Percentiles rank a stretch among this genome's conserved stretches.
These are phyloP conservation scores for Montipora foliosa DNA, from an alignment of 64 coral and sea anemone species.

Conservation along the genomic window DNA sequence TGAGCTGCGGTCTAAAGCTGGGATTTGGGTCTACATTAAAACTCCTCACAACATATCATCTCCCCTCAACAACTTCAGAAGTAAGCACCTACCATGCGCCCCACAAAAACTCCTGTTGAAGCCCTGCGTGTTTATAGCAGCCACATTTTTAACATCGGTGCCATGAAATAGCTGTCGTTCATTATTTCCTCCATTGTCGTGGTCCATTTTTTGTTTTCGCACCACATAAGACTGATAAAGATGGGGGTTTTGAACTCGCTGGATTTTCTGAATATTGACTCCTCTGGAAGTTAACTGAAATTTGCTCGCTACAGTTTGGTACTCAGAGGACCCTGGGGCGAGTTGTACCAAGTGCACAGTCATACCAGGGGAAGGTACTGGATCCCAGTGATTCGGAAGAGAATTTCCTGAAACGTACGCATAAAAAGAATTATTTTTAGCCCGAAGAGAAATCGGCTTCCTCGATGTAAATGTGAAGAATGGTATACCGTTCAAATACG, in stretches of 20 bases:
- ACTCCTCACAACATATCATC: too few species aligned
- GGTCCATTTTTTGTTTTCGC: conserved; percentile 49
- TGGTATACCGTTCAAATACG: too few species aligned
- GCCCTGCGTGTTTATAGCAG: conserved; percentile 3
- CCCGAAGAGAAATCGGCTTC: neutral
- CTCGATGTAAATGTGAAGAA: neutral
- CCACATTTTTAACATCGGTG: neutral
- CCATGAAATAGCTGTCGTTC: conserved; percentile 38
- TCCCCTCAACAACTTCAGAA: too few species aligned
- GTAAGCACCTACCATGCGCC: neutral
- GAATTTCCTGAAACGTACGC: neutral
- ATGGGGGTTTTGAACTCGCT: conserved; percentile 67
- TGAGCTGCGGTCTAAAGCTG: too few species aligned
- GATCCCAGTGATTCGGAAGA: neutral
- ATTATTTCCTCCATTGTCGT: conserved; percentile 9
- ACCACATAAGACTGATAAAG: conserved; percentile 47
- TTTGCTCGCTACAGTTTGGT: neutral
- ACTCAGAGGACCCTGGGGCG: neutral
- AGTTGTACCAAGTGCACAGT: neutral
- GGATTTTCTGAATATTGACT: conserved; percentile 10
- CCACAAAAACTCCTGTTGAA: conserved; percentile 24
- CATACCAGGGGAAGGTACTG: neutral
- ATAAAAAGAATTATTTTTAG: neutral
- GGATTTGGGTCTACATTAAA: too few species aligned
- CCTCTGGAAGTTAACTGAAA: neutral